Evolutionary conservation across 2,888 invertebrate genomes (phyloP).

Genomic region (Automeris io): DNA sequence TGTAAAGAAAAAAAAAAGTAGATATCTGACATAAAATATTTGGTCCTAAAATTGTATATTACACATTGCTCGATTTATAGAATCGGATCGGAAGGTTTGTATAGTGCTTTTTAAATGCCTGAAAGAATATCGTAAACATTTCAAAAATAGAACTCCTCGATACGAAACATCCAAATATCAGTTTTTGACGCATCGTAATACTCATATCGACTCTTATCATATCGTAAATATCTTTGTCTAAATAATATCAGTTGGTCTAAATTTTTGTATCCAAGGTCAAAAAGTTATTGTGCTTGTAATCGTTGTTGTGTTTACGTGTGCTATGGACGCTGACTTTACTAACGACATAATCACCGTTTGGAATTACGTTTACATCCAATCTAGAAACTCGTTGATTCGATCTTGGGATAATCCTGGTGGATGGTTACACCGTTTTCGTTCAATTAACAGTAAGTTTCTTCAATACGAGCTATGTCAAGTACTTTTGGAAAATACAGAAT

Average conservation of each 20-base stretch:
- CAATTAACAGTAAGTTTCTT: conserved; percentile 30
- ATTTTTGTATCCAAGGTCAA: conserved; percentile 4
- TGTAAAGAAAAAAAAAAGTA: too few relatives aligned
- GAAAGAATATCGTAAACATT: conserved; percentile 29
- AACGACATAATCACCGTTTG: conserved; percentile 15
- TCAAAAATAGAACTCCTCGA: conserved; percentile 39
- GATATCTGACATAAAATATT: too few relatives aligned
- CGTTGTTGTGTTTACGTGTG: conserved; percentile 15
- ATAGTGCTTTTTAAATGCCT: conserved; percentile 12
- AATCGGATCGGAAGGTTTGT: too few relatives aligned
- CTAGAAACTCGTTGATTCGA: conserved; percentile 50
- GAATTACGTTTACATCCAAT: conserved; percentile 38
- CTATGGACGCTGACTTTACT: conserved; percentile 28
- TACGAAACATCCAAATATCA: conserved; percentile 1
- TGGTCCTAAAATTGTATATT: too few relatives aligned
- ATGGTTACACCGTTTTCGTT: conserved; percentile 37
- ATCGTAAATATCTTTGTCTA: background rate
- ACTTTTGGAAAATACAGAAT: background rate
- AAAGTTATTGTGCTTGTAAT: conserved; percentile 4
- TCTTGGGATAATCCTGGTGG: conserved; percentile 52
- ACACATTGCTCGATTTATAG: too few relatives aligned
- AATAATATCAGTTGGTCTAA: background rate
- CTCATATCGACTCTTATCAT: background rate
- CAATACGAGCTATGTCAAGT: background rate
- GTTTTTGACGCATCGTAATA: background rate